A percentile compares a stretch with the other conserved stretches of the same genome.
phyloP scores from a whole-genome alignment of 2,888 invertebrate genomes.

The Megalurothrips usitatus region DNA sequence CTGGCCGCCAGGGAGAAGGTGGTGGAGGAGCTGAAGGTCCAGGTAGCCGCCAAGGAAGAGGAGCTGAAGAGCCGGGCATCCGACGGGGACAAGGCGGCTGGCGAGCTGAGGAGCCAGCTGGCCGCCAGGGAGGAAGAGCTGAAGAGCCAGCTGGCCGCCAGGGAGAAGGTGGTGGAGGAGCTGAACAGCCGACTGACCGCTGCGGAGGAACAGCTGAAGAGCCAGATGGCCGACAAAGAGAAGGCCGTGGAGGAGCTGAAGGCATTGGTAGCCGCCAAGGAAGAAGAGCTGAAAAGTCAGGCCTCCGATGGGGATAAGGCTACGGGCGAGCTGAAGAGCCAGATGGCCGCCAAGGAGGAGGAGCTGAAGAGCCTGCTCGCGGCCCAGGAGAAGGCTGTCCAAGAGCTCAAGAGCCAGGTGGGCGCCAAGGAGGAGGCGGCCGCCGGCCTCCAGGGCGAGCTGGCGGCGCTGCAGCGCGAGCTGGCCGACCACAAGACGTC shows the following conservation, averaged over 20 bases:
- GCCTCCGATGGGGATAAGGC: background rate
- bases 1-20: constrained; percentile 30
- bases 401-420: background rate
- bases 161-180: constrained; percentile 30
- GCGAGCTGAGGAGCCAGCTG: background rate
- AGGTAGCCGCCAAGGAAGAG: constrained; percentile 31
- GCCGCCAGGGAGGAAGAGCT: constrained; percentile 30
- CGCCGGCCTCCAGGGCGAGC: background rate
- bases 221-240: background rate
- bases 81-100: background rate
- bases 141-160: constrained; percentile 1
- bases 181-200: constrained; percentile 25
- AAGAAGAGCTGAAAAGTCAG: background rate
- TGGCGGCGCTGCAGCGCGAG: background rate
- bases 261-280: background rate
- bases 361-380: background rate
- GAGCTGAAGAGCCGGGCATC: constrained; percentile 18
- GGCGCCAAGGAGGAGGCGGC: background rate
- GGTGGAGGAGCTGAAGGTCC: constrained; percentile 25
- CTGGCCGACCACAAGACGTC: background rate
- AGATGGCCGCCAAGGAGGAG: background rate
- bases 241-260: background rate
- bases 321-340: background rate
- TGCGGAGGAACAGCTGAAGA: constrained; percentile 31
- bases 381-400: background rate